Evolutionary conservation across 2,797 vertebrate genomes (phyloP).

Genomic region (Silurus lanzhouensis): DNA sequence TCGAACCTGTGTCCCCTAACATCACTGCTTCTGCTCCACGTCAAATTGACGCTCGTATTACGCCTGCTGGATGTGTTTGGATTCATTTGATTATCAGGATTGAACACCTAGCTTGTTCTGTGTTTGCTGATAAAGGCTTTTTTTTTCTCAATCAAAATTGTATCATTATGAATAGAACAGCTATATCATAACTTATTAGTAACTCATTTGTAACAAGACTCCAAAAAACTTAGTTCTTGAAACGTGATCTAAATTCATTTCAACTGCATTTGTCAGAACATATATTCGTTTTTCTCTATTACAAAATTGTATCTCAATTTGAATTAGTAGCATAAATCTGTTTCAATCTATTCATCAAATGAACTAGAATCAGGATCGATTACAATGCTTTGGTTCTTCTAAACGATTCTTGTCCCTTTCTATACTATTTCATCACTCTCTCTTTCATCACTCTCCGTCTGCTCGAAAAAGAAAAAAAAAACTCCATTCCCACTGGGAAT

Average conservation of each 20-base stretch:
- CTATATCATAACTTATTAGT: not conserved
- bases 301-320: no score
- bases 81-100: constrained; percentile 3
- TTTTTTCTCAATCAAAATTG: not conserved
- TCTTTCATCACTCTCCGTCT: not conserved
- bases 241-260: not conserved
- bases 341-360: not conserved
- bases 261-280: not conserved
- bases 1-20: constrained; percentile 37
- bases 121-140: not conserved
- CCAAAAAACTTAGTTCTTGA: not conserved
- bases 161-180: not conserved
- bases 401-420: not conserved
- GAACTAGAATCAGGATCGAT: no score
- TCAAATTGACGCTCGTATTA: not conserved
- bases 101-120: not conserved
- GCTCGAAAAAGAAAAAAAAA: constrained; percentile 2
- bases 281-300: not conserved
- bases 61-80: not conserved
- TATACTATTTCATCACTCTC: not conserved
- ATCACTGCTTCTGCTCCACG: constrained; percentile 19
- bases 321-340: not conserved
- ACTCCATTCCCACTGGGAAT: constrained; percentile 30
- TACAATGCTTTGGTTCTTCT: not conserved
- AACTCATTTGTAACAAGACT: not conserved